phyloP scores from a whole-genome alignment of 2,888 invertebrate species.

The Onchidella celtica region DNA sequence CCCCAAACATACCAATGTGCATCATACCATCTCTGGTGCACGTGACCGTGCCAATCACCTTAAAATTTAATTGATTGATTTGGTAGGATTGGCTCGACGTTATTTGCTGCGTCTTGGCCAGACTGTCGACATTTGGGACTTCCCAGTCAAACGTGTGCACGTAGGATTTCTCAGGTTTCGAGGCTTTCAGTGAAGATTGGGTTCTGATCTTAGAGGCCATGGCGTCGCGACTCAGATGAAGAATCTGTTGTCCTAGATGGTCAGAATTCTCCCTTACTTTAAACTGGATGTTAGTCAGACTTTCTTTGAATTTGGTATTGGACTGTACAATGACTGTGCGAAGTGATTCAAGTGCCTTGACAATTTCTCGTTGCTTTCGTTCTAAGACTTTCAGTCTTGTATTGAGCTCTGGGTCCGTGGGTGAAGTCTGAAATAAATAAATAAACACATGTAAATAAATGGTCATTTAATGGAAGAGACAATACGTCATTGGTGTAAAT shows the following conservation, averaged over 20 bases:
- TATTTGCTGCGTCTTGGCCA: neutral
- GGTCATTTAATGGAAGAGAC: no score
- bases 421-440: no score
- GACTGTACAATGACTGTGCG: no score
- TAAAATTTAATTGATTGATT: slow-evolving; percentile 4
- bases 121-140: neutral
- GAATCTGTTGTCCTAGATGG: neutral
- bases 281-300: neutral
- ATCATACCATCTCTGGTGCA: slow-evolving; percentile 15
- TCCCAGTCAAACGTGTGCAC: slow-evolving; percentile 35
- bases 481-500: no score
- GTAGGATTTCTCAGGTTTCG: neutral
- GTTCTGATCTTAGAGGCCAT: no score
- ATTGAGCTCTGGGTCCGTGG: no score
- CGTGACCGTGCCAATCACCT: slow-evolving; percentile 4
- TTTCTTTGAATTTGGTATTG: no score
- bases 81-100: slow-evolving; percentile 29
- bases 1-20: neutral
- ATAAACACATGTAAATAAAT: no score
- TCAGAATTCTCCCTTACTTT: neutral
- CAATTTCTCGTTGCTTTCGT: no score
- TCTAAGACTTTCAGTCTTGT: no score
- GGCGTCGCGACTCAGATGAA: neutral
- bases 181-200: no score
- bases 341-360: no score